phyloP scores from a whole-genome alignment of 2,888 invertebrate genomes.

The Plebejus argus region DNA sequence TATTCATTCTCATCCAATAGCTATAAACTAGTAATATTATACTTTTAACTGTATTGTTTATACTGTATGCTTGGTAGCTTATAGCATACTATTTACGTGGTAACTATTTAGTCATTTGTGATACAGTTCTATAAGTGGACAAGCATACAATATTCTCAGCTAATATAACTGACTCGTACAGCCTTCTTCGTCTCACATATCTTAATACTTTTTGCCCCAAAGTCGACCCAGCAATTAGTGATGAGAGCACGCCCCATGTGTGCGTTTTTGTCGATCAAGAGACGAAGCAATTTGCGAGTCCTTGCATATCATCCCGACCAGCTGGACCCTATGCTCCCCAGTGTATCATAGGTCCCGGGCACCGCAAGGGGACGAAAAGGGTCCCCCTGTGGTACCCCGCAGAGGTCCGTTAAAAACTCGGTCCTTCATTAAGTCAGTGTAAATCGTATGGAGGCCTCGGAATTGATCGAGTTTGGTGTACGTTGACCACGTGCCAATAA shows the following conservation, averaged over 20 bases:
- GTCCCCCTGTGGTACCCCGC: background rate
- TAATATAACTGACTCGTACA: background rate
- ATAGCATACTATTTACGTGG: no score
- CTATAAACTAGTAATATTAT: no score
- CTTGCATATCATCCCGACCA: background rate
- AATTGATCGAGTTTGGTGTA: background rate
- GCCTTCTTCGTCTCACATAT: background rate
- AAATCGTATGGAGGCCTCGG: constrained; percentile 15
- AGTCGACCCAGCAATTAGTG: background rate
- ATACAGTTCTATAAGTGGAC: no score
- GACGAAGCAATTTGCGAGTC: background rate
- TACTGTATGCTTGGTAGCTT: no score
- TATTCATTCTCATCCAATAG: no score
- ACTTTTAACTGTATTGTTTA: no score
- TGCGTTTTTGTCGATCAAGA: constrained; percentile 4
- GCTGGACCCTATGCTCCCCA: background rate
- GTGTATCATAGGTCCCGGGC: background rate
- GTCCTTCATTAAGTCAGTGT: constrained; percentile 20
- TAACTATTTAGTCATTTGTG: no score
- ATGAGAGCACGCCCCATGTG: background rate
- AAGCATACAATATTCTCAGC: background rate
- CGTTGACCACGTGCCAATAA: background rate
- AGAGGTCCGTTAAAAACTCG: background rate
- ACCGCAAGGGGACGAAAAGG: background rate
- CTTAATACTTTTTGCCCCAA: background rate